Evolutionary conservation across 2,797 vertebrate genomes (phyloP).

Genomic region (Esox lucius): DNA sequence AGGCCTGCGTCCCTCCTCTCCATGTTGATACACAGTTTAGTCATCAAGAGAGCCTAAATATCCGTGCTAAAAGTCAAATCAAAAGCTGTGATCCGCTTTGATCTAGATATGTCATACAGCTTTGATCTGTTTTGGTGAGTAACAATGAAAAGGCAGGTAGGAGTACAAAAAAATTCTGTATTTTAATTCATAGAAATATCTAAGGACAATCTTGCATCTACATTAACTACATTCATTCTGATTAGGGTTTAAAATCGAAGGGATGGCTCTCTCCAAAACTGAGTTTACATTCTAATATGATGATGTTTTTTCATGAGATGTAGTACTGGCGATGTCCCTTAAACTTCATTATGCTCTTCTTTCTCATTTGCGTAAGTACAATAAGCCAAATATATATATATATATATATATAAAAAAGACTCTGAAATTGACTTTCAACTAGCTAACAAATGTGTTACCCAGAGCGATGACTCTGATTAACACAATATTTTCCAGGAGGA

Average conservation of each 20-base stretch:
- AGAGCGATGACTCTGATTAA: background rate
- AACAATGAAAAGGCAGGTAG: background rate
- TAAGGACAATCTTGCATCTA: background rate
- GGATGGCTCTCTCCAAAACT: background rate
- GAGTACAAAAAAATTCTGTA: background rate
- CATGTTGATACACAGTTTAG: slow-evolving; percentile 43
- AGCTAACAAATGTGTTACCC: background rate
- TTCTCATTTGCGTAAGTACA: background rate
- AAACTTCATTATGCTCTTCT: background rate
- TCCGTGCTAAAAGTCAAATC: background rate
- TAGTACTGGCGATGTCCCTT: background rate
- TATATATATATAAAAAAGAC: background rate
- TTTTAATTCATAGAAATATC: background rate
- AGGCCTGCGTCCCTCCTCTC: slow-evolving; percentile 42
- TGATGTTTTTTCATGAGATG: background rate
- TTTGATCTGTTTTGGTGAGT: background rate
- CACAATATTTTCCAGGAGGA: background rate
- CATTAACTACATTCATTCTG: background rate
- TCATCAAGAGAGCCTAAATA: slow-evolving; percentile 54
- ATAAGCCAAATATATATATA: background rate
- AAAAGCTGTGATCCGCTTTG: background rate
- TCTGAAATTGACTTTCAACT: background rate
- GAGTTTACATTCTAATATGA: background rate
- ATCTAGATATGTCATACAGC: background rate
- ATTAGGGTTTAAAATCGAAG: background rate